These are phyloP conservation scores for Channa maculata DNA, from an alignment of 2,113 vertebrate species.

Conservation along the genomic window DNA sequence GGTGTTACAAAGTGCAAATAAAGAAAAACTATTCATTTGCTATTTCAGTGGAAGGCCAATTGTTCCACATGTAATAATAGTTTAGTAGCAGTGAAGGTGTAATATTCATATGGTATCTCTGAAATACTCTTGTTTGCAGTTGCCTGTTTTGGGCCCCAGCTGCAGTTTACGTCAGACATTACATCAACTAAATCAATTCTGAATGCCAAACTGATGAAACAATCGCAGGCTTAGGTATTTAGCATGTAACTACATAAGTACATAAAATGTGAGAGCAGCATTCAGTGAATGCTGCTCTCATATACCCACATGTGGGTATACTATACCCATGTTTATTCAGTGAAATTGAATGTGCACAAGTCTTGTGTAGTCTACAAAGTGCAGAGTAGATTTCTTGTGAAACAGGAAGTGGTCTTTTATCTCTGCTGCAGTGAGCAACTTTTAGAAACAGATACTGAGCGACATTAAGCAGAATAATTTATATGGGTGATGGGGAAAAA, in stretches of 20 bases:
- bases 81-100: background rate
- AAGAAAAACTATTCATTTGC: background rate
- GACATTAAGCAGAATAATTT: constrained; percentile 14
- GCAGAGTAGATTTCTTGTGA: constrained; percentile 65
- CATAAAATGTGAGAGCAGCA: constrained; percentile 30
- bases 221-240: constrained; percentile 36
- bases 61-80: constrained; percentile 25
- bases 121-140: constrained; percentile 14
- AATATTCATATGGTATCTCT: constrained; percentile 19
- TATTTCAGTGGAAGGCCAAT: background rate
- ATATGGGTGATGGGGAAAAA: constrained; percentile 7
- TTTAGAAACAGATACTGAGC: constrained; percentile 52
- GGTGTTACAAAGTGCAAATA: constrained; percentile 4
- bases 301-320: constrained; percentile 9
- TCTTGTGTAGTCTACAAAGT: constrained; percentile 52
- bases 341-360: constrained; percentile 30
- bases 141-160: constrained; percentile 20
- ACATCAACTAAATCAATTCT: constrained; percentile 46
- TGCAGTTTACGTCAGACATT: constrained; percentile 37
- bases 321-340: constrained; percentile 37
- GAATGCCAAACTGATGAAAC: constrained; percentile 55
- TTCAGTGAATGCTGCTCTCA: too few relatives aligned
- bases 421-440: constrained; percentile 60
- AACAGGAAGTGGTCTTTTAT: constrained; percentile 78
- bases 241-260: constrained; percentile 17